A percentile compares a stretch with the other conserved stretches of the same genome.
These are phyloP conservation scores for Gallinago jamesoni DNA, from an alignment of 2,113 vertebrate species.

Conservation along the genomic window DNA sequence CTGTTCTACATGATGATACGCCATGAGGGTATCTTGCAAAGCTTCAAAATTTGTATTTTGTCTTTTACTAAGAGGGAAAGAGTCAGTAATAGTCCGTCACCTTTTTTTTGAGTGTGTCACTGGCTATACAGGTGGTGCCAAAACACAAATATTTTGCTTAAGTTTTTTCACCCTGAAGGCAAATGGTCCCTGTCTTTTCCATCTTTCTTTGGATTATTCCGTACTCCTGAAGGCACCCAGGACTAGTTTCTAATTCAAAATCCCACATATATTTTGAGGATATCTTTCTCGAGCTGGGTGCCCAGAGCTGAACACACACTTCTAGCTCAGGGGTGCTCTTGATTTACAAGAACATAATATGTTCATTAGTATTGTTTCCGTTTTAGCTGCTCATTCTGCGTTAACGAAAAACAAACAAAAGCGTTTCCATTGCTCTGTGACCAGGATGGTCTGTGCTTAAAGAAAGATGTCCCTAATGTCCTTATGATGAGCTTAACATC, in stretches of 20 bases:
- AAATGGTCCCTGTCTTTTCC: not conserved
- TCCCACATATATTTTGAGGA: not conserved
- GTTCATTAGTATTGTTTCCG: not conserved
- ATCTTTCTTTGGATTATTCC: not conserved
- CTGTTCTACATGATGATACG: not conserved
- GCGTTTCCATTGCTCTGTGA: not conserved
- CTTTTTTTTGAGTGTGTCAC: not conserved
- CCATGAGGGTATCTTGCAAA: not conserved
- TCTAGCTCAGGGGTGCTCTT: not conserved
- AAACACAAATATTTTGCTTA: not conserved
- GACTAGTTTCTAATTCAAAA: not conserved
- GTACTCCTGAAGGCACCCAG: too few species aligned
- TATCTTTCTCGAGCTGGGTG: not conserved
- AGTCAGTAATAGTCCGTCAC: not conserved
- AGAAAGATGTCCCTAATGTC: not conserved
- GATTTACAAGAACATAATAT: not conserved
- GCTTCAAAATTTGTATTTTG: not conserved
- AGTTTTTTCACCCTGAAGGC: not conserved
- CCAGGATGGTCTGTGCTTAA: not conserved
- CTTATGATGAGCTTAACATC: not conserved
- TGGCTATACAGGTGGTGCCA: not conserved
- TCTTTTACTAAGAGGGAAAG: not conserved
- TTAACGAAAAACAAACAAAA: not conserved
- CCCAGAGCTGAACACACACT: not conserved
- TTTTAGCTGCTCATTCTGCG: not conserved